Percentiles rank a stretch among this genome's conserved stretches.
Evolutionary conservation across 2,888 invertebrate genomes (phyloP).

Genomic region (Plebejus melissa): DNA sequence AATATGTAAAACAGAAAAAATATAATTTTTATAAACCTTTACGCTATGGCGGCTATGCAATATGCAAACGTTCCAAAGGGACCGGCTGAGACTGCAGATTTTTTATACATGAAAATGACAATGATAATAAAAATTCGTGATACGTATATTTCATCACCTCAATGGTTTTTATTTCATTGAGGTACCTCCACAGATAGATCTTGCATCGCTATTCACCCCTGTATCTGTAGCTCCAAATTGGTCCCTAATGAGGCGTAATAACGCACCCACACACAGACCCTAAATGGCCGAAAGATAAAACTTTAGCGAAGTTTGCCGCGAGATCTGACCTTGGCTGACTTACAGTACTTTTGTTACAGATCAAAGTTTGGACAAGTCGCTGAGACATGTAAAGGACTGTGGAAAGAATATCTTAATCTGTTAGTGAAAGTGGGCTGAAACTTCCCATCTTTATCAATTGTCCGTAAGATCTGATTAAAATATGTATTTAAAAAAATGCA

Average conservation of each 20-base stretch:
- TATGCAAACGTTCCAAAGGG: no score
- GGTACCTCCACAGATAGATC: background rate
- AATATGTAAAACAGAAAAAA: no score
- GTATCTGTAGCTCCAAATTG: background rate
- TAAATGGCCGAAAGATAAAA: conserved; percentile 8
- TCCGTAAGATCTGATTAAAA: no score
- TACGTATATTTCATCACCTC: background rate
- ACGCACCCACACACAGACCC: conserved; percentile 12
- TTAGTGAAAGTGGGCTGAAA: no score
- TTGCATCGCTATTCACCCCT: conserved; percentile 21
- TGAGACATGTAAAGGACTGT: background rate
- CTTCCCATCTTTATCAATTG: no score
- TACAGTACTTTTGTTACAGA: conserved; percentile 18
- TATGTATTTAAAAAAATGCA: no score
- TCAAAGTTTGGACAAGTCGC: background rate
- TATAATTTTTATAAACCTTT: no score
- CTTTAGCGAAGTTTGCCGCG: background rate
- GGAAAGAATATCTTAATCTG: no score
- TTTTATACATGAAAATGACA: no score
- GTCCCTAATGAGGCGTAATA: conserved; percentile 16
- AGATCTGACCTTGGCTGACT: conserved; percentile 13
- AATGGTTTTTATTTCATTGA: background rate
- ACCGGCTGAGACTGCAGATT: no score
- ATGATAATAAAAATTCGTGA: background rate
- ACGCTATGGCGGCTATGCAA: no score